Conservation (phyloP, 2,888 invertebrate species). For the Drosophila kambysellisi region DNA sequence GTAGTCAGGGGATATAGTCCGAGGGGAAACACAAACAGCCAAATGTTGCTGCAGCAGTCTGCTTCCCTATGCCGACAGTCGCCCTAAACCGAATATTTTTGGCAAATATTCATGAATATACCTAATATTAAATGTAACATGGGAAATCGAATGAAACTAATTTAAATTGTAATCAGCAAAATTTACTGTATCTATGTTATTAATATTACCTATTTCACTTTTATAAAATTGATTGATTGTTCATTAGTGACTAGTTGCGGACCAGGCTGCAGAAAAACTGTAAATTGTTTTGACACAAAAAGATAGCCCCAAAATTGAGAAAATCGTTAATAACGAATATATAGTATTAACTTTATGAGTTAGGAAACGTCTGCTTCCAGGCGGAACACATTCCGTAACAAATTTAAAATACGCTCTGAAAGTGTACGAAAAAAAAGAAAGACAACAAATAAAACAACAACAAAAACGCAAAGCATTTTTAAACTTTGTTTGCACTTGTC, state of each 20-base stretch:
- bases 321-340: not conserved
- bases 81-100: not conserved
- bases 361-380: not conserved
- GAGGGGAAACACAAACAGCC: not conserved
- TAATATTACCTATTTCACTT: not conserved
- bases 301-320: not conserved
- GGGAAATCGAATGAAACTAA: not conserved
- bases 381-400: not conserved
- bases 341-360: not conserved
- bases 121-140: not conserved
- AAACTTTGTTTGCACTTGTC: conserved; percentile 57
- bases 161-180: not conserved
- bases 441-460: conserved; percentile 1
- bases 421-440: not conserved
- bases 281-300: not conserved
- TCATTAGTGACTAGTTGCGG: not conserved
- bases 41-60: not conserved
- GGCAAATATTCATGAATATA: not conserved
- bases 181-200: not conserved
- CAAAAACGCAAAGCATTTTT: conserved; percentile 53
- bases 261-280: not conserved
- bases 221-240: not conserved
- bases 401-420: not conserved
- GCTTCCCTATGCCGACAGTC: not conserved
- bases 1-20: no score